Evolutionary conservation across 2,888 invertebrate genomes (phyloP), one percentile per base, ranked within the genome.

Genomic region (Ephialtes manifestator): DNA sequence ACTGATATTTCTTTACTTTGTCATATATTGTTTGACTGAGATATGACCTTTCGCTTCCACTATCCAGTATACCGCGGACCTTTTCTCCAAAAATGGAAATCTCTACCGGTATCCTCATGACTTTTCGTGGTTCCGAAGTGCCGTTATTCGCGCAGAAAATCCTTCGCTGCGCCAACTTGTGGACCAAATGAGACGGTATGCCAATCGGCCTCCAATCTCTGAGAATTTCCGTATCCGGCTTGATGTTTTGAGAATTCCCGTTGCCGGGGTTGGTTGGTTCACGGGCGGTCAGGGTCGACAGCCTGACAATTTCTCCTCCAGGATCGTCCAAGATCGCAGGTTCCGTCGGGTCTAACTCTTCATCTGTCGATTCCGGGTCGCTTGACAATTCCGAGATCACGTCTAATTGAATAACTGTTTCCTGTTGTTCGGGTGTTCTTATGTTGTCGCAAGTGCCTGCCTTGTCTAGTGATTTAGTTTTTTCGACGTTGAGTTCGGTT

Each of bases 11-110:
- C 35, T 78, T 58, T 4, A 78, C 55, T 1, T n/a, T 20, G 3
- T 65, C 35, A 18, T 78, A 78, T 4, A 18, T 35, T 3, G 28
- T 11, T 68, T 53, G 43, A 8, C 78, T 78, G 18, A 68, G 35
- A 24, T 60, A 68, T 7, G 78, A 78, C n/a, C 78, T n/a, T 15
- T 78, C 70, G 24, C 78, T 78, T n/a, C 78, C 78, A 35, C 70
- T 78, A 39, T 78, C 78, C 10, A 78, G 11, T 58, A 78, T 78
- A 1, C 78, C 78, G 1, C 28, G 58, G 24, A 76, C 20, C 28
- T 63, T 76, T 31, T 63, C 60, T 80, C 67, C 5, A 83, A 60
- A n/a, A n/a, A n/a, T n/a, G n/a, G n/a, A n/a, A n/a, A n/a, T n/a
- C n/a, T n/a, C n/a, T n/a, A n/a, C n/a, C 2, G 74, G 68, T 2